These are phyloP conservation scores for Helogale parvula DNA, from an alignment of 2,113 vertebrate species.

Conservation along the genomic window DNA sequence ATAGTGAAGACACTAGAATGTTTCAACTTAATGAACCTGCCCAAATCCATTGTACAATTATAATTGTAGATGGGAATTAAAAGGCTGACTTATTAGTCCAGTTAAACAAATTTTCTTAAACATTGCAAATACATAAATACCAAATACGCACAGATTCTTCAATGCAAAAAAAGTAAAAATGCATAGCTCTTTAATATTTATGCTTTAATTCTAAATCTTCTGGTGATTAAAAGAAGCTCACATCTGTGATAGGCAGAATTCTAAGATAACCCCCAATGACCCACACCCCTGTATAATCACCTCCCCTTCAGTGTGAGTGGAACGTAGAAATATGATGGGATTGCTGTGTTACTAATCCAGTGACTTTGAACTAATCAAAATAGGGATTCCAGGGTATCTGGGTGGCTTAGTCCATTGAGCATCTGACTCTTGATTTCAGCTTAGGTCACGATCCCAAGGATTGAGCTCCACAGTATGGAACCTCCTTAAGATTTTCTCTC, in stretches of 20 bases:
- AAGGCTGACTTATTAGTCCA: background rate
- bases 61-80: background rate
- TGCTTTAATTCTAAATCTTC: background rate
- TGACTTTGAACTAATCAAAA: constrained; percentile 5
- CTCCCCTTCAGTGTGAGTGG: background rate
- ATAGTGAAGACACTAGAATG: background rate
- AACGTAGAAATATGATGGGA: background rate
- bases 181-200: background rate
- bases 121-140: background rate
- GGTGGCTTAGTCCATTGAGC: too few species aligned
- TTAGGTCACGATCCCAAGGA: too few species aligned
- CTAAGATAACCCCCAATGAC: background rate
- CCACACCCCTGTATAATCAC: background rate
- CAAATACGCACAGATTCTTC: background rate
- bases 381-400: background rate
- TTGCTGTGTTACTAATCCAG: background rate
- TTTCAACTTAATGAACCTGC: background rate
- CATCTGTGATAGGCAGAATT: background rate
- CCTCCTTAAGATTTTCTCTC: too few species aligned
- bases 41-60: background rate
- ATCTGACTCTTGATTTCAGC: too few species aligned
- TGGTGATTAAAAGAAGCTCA: background rate
- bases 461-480: too few species aligned
- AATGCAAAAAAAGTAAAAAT: background rate
- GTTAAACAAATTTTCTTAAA: background rate